Percentiles rank a stretch among this genome's conserved stretches.
Conservation (phyloP, 2,113 vertebrate genomes). For the Cephalopterus ornatus region DNA sequence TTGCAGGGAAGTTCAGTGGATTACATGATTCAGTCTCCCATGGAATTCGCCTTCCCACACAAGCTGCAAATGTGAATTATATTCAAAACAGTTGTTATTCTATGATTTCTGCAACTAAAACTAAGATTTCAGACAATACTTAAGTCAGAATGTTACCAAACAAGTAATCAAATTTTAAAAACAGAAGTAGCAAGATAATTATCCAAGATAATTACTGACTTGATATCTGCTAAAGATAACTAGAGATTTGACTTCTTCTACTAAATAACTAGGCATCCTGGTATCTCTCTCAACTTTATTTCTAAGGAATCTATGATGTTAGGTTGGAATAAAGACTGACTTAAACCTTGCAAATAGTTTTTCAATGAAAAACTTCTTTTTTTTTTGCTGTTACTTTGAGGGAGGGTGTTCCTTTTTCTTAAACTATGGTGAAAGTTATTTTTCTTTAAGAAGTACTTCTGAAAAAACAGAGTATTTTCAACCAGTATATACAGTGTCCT, state of each 20-base stretch:
- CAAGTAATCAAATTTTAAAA: not conserved
- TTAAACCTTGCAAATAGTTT: no score
- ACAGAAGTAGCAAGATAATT: not conserved
- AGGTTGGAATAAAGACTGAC: not conserved
- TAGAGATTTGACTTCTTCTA: not conserved
- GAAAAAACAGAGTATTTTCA: not conserved
- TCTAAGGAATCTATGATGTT: not conserved
- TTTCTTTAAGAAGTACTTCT: not conserved
- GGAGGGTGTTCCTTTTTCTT: not conserved
- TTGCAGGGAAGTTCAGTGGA: not conserved
- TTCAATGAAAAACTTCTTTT: not conserved
- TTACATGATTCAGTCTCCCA: not conserved
- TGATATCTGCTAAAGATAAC: not conserved
- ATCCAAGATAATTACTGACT: not conserved
- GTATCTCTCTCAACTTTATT: not conserved
- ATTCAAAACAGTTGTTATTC: not conserved
- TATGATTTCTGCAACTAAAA: not conserved
- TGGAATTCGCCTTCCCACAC: not conserved
- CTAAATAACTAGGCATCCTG: not conserved
- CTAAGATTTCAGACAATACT: not conserved
- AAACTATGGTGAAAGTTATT: not conserved
- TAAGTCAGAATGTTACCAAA: not conserved
- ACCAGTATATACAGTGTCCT: not conserved
- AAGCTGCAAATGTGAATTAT: not conserved
- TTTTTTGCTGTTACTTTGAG: fast-evolving